Base-by-base conservation (phyloP, 2,113 vertebrate species). In the Aplodontia rufa region DNA sequence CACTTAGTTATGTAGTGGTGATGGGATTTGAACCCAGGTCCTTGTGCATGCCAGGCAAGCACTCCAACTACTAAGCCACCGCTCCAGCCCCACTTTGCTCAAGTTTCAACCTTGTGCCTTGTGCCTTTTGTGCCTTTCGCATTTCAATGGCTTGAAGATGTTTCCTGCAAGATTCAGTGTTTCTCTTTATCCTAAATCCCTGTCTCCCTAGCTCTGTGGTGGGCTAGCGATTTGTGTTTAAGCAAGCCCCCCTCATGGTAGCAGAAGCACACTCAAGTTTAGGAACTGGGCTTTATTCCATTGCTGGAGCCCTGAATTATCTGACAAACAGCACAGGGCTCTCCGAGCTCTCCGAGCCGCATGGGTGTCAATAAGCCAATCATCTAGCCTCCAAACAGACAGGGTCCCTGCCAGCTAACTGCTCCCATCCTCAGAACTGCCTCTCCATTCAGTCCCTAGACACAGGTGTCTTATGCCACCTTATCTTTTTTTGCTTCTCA, bases 261-360 rank as follows among this genome's bases (percentile, higher is more conserved):
- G 78, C 69, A 40, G 42, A 22, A 7, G 7, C 10, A 30, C 0
- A 4, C 24, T 71, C 9, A 35, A 30, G 71, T 71, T 55, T 51
- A 66, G 96, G 79, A 75, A 78, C 32, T 16, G 42, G 55, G 40
- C 19, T 51, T 13, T 35, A 2, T 75, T 66, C 16, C 26, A 0
- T 10, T 37, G 42, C n/a, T 22, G 13, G 53, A 42, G 32, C 26
- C 28, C 6, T 1, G 6, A 58, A 17, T 3, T 1, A 30, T 66
- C 37, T 76, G 9, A 22, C 28, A n/a, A 82, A 66, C 8, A 49
- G 28, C 16, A 13, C 0, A 11, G 91, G 45, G 55, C 42, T 71
- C 40, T 3, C 16, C 72, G 64, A 0, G 3, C 42, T 71, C 40
- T 3, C 16, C 72, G 64, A 0, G 3, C 4, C 8, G 28, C 28